Percentiles rank a stretch among this genome's conserved stretches.
These are phyloP conservation scores for Solenopsis fugax DNA, from an alignment of 1,140 invertebrate species.

Conservation along the genomic window DNA sequence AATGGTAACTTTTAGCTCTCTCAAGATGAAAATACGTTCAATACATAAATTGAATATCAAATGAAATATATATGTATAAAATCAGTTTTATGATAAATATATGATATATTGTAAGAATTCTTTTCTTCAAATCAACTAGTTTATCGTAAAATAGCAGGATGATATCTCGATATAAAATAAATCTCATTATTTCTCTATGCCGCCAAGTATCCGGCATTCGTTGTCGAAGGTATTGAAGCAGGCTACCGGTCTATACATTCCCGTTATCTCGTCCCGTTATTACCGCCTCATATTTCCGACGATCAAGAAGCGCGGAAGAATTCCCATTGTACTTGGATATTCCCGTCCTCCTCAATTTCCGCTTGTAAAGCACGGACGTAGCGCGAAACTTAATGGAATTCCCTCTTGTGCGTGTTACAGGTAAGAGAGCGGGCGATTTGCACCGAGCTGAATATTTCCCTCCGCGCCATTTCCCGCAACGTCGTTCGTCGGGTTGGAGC, in stretches of 20 bases:
- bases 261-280: constrained; percentile 59
- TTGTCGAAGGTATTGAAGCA: constrained; percentile 48
- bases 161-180: constrained; percentile 43
- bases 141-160: constrained; percentile 14
- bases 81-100: background rate
- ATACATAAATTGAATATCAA: background rate
- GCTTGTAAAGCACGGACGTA: constrained; percentile 53
- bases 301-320: constrained; percentile 62
- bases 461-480: constrained; percentile 55
- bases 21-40: background rate
- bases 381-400: constrained; percentile 70
- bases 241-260: constrained; percentile 38
- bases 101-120: background rate
- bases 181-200: constrained; percentile 55
- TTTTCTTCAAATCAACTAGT: background rate
- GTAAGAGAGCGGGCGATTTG: constrained; percentile 75
- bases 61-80: background rate
- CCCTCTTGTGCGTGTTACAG: constrained; percentile 69
- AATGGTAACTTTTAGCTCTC: background rate
- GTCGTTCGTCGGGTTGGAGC: constrained; percentile 38
- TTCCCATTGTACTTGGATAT: constrained; percentile 61
- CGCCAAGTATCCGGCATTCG: constrained; percentile 24
- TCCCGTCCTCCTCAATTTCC: constrained; percentile 60
- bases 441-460: constrained; percentile 62
- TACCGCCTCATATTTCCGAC: constrained; percentile 61